These are phyloP conservation scores for Luffia ferchaultella DNA, from an alignment of 2,888 invertebrate genomes.

Conservation along the genomic window DNA sequence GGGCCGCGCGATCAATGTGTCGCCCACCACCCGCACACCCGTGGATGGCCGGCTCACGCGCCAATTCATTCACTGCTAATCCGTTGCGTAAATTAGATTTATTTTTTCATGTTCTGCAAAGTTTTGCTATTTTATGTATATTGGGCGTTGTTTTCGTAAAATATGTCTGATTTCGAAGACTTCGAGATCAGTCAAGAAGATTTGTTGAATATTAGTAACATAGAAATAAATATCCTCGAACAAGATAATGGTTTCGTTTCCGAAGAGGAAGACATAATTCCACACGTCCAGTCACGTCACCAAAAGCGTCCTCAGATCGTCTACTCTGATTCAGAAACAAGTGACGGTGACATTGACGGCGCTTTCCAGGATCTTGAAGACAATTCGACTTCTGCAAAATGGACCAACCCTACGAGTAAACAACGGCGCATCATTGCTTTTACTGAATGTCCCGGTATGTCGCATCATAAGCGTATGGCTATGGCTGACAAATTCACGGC, in stretches of 20 bases:
- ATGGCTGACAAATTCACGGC: slow-evolving; percentile 15
- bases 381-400: slow-evolving; percentile 13
- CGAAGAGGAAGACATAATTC: too few species aligned
- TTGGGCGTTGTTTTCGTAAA: too few species aligned
- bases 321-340: too few species aligned
- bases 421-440: slow-evolving; percentile 17
- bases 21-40: slow-evolving; percentile 8
- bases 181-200: slow-evolving; percentile 17
- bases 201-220: too few species aligned
- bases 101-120: too few species aligned
- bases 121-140: too few species aligned
- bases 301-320: too few species aligned
- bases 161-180: slow-evolving; percentile 14
- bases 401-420: slow-evolving; percentile 18
- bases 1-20: slow-evolving; percentile 17
- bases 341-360: slow-evolving; percentile 13
- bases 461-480: slow-evolving; percentile 13
- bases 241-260: too few species aligned
- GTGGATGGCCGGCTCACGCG: too few species aligned
- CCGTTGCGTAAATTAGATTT: too few species aligned
- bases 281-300: too few species aligned
- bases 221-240: slow-evolving; percentile 17
- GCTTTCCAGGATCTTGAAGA: slow-evolving; percentile 11
- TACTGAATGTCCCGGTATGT: slow-evolving; percentile 18
- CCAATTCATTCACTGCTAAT: too few species aligned